Base-by-base conservation (phyloP, 2,113 vertebrate species). In the Burhinus bistriatus region DNA sequence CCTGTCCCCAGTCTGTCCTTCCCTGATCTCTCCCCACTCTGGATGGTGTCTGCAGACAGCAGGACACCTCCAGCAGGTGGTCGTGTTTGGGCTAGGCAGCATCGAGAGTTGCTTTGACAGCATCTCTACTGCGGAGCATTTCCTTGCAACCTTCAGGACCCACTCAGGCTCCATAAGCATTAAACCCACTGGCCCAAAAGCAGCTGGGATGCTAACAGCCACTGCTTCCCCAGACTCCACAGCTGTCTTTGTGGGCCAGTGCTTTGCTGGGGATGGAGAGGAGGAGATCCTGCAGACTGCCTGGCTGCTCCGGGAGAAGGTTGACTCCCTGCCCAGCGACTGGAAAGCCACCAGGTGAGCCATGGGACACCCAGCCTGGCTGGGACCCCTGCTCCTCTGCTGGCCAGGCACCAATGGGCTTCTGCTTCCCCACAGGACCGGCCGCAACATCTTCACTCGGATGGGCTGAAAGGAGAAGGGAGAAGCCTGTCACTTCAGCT, bases 341-440 rank as follows among this genome's bases (percentile, higher is more conserved):
- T 93, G 93, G 91, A 96, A 40, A 83, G 89, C 93, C 57, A 96
- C 95, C 75, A 93, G 82, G 85, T 97, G 78, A 97, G 89, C 21
- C 51, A 62, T 6, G 16, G 68, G 19, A 16, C 5, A 11, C 23
- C 19, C 2, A 21, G 3, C 4, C 15, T 3, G 1, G 4, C 27
- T 68, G 65, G 47, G 25, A 51, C 7, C 5, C 15, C n/a, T 32
- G 29, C 16, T 7, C 4, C 16, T 45, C 36, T 3, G 0, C 34
- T 1, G 0, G 15, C 10, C 1, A 2, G 34, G 6, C 22, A 79
- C 25, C 1, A 1, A 25, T 5, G 4, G 22, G 6, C 8, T 57
- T 2, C 27, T 83, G 4, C 32, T 96, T 79, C 25, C 9, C 20
- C 2, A 2, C 70, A 96, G 86, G 47, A 45, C 9, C 0, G 47